Conservation (phyloP, 30 jellyfish, hydroid and myxozoan genomes). For the Turritopsis rubra region DNA sequence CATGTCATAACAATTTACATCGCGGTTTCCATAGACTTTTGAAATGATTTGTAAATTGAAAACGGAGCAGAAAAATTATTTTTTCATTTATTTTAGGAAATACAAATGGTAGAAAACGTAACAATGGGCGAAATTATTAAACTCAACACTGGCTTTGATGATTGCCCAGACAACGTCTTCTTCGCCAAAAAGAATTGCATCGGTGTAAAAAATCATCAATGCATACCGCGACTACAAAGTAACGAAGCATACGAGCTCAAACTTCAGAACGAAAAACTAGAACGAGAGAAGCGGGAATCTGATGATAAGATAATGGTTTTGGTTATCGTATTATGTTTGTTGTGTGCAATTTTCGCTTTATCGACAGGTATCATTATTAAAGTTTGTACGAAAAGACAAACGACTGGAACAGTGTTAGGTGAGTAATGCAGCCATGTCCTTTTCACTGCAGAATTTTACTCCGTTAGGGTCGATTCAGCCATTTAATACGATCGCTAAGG, state of each 20-base stretch:
- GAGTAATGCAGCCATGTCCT: background rate
- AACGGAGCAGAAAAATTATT: too few species aligned
- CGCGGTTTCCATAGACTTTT: too few species aligned
- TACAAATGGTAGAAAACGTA: slow-evolving; percentile 56
- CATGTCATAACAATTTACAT: too few species aligned
- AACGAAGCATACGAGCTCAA: background rate
- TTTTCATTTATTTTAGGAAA: too few species aligned
- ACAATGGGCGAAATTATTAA: slow-evolving; percentile 67
- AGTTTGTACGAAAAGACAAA: background rate
- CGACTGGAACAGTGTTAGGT: background rate
- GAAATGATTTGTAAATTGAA: too few species aligned
- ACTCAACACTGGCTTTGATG: slow-evolving; percentile 63
- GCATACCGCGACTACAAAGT: slow-evolving; percentile 42
- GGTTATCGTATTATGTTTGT: background rate
- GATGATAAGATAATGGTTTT: background rate
- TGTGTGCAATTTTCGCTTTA: background rate
- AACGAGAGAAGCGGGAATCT: background rate
- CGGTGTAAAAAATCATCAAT: slow-evolving; percentile 53
- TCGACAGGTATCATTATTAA: background rate
- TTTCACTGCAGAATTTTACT: too few species aligned
- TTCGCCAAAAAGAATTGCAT: slow-evolving; percentile 66
- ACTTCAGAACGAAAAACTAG: background rate
- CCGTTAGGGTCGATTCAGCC: too few species aligned
- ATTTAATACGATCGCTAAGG: too few species aligned
- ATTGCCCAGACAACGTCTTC: slow-evolving; percentile 78